Conservation (phyloP, 2,797 vertebrate species). For the Phataginus tetradactyla region DNA sequence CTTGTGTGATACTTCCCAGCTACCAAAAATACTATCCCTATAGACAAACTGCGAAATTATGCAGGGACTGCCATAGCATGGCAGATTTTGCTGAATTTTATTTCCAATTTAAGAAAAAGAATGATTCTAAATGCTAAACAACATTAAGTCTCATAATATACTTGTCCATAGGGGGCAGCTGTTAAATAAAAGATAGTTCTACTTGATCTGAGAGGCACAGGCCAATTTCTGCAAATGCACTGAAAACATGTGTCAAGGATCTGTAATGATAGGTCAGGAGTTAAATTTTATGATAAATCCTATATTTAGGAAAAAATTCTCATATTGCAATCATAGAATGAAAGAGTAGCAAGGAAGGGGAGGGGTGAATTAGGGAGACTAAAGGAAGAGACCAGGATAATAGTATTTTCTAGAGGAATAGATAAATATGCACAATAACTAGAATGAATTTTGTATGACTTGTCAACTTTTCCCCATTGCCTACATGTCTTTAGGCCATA, state of each 20-base stretch:
- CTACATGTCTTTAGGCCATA: not conserved
- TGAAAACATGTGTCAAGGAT: not conserved
- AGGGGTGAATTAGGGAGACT: not conserved
- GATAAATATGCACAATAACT: not conserved
- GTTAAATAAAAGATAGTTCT: not conserved
- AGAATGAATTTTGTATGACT: not conserved
- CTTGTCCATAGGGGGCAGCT: not conserved
- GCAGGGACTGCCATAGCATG: not conserved
- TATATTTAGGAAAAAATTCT: not conserved
- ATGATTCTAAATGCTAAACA: not conserved
- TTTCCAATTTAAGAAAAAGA: slow-evolving; percentile 66
- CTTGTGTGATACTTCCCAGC: slow-evolving; percentile 57
- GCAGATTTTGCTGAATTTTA: slow-evolving; percentile 15
- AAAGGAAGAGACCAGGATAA: not conserved
- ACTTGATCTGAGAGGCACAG: not conserved
- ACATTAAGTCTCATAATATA: not conserved
- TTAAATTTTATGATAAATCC: not conserved
- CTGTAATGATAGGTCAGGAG: not conserved
- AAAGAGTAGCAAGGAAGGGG: not conserved
- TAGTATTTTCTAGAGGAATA: not conserved
- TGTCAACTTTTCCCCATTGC: not conserved
- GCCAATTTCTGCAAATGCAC: not conserved
- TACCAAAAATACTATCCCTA: slow-evolving; percentile 50
- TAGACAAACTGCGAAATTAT: slow-evolving; percentile 31
- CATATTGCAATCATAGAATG: not conserved